Evolutionary conservation across 2,113 vertebrate genomes (phyloP).

Genomic region (Ictidomys tridecemlineatus): DNA sequence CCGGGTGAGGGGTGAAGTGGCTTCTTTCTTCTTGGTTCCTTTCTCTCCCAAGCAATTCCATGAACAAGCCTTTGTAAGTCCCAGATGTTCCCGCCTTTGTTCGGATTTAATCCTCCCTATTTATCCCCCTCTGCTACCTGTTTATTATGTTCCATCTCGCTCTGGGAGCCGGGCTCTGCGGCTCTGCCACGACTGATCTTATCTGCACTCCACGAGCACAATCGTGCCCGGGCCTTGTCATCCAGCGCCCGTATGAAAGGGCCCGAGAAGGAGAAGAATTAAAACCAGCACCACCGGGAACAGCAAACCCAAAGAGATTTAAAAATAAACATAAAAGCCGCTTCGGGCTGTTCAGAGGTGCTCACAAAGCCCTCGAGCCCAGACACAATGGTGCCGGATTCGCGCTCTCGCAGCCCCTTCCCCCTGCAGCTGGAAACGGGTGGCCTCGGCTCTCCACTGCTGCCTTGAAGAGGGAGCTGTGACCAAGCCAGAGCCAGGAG

Average conservation of each 20-base stretch:
- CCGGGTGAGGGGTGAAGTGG: slow-evolving; percentile 38
- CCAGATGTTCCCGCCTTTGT: slow-evolving; percentile 79
- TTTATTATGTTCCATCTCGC: slow-evolving; percentile 82
- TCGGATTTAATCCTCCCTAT: slow-evolving; percentile 81
- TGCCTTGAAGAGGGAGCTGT: not conserved
- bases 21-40: slow-evolving; percentile 63
- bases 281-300: slow-evolving; percentile 52
- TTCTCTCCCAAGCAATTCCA: slow-evolving; percentile 74
- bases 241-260: slow-evolving; percentile 32
- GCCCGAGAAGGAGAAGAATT: slow-evolving; percentile 58
- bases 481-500: not conserved
- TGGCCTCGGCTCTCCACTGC: slow-evolving; percentile 42
- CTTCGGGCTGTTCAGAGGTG: not conserved
- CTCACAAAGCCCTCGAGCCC: not conserved
- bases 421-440: not conserved
- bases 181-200: slow-evolving; percentile 73
- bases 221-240: not conserved
- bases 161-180: slow-evolving; percentile 30
- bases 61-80: slow-evolving; percentile 74
- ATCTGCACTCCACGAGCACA: slow-evolving; percentile 74
- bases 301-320: slow-evolving; percentile 45
- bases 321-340: slow-evolving; percentile 69
- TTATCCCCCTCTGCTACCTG: slow-evolving; percentile 72
- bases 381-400: not conserved
- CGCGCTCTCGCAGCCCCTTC: not conserved